Percentiles rank a stretch among this genome's conserved stretches.
Evolutionary conservation across 2,113 vertebrate species (phyloP).

Genomic region (Hymenochirus boettgeri): DNA sequence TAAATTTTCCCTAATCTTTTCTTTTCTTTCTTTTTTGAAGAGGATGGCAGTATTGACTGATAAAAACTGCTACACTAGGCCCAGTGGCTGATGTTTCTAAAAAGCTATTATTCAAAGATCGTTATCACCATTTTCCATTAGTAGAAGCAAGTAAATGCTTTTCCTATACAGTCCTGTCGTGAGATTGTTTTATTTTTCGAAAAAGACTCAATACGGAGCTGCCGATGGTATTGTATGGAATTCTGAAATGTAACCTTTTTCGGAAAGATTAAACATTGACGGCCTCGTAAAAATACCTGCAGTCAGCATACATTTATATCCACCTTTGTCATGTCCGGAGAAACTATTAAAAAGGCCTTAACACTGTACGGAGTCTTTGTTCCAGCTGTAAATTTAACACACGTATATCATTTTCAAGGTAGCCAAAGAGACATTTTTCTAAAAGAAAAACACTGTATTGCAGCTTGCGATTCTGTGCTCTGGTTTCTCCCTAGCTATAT

Average conservation of each 20-base stretch:
- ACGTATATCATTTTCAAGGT: conserved; percentile 28
- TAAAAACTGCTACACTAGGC: conserved; percentile 45
- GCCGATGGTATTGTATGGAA: conserved; percentile 51
- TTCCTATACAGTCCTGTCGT: conserved; percentile 58
- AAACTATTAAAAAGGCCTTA: conserved; percentile 43
- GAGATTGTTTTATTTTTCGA: conserved; percentile 52
- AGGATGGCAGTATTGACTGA: conserved; percentile 52
- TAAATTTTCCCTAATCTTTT: conserved; percentile 35
- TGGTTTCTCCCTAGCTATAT: conserved; percentile 46
- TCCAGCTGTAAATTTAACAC: conserved; percentile 12
- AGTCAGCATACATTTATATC: conserved; percentile 46
- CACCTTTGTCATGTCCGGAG: conserved; percentile 42
- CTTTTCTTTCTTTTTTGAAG: conserved; percentile 47
- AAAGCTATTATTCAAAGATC: conserved; percentile 61
- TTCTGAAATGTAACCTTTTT: conserved; percentile 45
- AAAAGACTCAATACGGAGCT: conserved; percentile 46
- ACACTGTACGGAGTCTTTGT: conserved; percentile 44
- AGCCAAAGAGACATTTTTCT: conserved; percentile 13
- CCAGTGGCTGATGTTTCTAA: conserved; percentile 57
- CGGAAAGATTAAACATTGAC: conserved; percentile 53
- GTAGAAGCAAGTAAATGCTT: conserved; percentile 59
- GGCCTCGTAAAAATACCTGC: conserved; percentile 51
- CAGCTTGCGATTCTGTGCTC: conserved; percentile 35
- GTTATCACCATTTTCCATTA: conserved; percentile 66
- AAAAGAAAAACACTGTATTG: not conserved